phyloP scores from a whole-genome alignment of 2,797 vertebrate species.

The Tenualosa thibaudeaui region DNA sequence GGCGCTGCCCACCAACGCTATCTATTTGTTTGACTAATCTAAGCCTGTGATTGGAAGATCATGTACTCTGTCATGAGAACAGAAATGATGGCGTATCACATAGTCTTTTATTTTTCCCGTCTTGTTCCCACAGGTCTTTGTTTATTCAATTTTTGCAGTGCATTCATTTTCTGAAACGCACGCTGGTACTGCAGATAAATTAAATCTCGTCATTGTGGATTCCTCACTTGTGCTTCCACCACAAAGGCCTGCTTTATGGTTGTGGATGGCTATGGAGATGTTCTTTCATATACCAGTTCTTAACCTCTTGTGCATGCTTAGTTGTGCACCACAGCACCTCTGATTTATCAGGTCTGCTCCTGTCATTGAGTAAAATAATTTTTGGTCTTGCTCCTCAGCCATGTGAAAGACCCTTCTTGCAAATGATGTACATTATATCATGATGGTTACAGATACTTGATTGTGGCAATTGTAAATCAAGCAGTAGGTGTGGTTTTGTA shows the following conservation, averaged over 20 bases:
- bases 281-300: background rate
- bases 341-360: background rate
- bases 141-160: background rate
- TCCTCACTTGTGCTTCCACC: background rate
- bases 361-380: background rate
- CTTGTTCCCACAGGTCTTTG: constrained; percentile 12
- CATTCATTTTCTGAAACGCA: background rate
- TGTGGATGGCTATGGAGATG: background rate
- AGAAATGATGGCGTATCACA: background rate
- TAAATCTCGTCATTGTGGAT: background rate
- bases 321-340: background rate
- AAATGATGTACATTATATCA: background rate
- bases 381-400: background rate
- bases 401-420: background rate
- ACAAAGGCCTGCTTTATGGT: background rate
- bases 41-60: background rate
- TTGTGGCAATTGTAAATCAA: background rate
- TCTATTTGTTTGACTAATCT: constrained; percentile 16
- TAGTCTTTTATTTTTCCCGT: background rate
- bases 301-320: background rate
- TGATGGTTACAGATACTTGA: background rate
- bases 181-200: constrained; percentile 2
- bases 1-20: background rate
- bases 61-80: background rate
- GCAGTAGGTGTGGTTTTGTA: background rate